A percentile compares a stretch with the other conserved stretches of the same genome.
Evolutionary conservation across 1,140 invertebrate genomes (phyloP).

Genomic region (Drosophila willistoni): DNA sequence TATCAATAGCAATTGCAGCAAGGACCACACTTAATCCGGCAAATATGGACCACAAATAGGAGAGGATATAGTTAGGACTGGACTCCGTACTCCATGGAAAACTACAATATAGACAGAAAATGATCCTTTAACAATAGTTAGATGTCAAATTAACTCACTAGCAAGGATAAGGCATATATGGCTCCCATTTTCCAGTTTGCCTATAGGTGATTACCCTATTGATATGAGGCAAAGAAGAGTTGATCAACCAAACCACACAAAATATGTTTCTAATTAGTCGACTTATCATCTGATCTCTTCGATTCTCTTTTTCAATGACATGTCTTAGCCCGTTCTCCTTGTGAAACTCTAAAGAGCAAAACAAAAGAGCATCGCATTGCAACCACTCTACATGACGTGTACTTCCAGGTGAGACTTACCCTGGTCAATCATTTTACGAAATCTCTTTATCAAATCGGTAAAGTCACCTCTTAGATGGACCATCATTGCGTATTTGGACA

Average conservation of each 20-base stretch:
- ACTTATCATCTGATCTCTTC: conserved; percentile 38
- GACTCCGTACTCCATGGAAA: conserved; percentile 50
- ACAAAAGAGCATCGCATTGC: too few relatives aligned
- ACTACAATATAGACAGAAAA: neutral
- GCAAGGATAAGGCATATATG: conserved; percentile 46
- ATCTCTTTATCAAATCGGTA: conserved; percentile 14
- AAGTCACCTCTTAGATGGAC: conserved; percentile 38
- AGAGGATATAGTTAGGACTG: conserved; percentile 15
- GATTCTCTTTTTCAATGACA: conserved; percentile 42
- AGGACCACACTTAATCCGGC: conserved; percentile 39
- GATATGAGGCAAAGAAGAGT: conserved; percentile 31
- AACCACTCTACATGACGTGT: too few relatives aligned
- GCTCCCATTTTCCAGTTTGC: conserved; percentile 34
- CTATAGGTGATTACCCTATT: conserved; percentile 27
- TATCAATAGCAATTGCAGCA: conserved; percentile 47
- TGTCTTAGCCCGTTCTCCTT: conserved; percentile 10
- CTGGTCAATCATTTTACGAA: conserved; percentile 25
- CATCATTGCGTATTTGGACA: conserved; percentile 52
- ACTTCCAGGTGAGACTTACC: conserved; percentile 19
- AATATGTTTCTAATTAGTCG: conserved; percentile 42
- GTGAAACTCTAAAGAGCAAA: conserved; percentile 18
- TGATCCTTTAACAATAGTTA: neutral
- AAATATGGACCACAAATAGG: conserved; percentile 27
- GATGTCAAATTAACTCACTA: conserved; percentile 23
- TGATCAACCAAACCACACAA: conserved; percentile 36